Base-by-base conservation (phyloP, 2,888 invertebrate genomes). In the Thumatha senex region DNA sequence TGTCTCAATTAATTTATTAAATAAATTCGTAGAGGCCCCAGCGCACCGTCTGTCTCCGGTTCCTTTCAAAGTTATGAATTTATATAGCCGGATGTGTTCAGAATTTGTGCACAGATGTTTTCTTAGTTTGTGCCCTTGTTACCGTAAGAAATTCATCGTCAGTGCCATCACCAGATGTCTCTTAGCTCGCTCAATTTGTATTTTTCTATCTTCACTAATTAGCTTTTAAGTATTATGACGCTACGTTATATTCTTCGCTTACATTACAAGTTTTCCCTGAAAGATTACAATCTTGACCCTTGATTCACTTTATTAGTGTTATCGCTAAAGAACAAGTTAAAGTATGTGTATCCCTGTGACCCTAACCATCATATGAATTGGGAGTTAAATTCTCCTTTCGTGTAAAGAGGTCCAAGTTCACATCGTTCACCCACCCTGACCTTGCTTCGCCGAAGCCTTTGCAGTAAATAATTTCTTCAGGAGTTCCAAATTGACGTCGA, bases 1-100 rank as follows among this genome's bases (percentile, higher is more conserved):
- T 78, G 78, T 78, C 82, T 81, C 82, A 86, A 86, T 86, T 89
- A 87, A 86, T 88, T 86, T 78, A 84, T 87, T 86, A 79, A 82
- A 88, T 88, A 86, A 88, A 86, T 87, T 86, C 81, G 75, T 75
- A 71, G 75, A 76, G 78, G 77, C 76, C 76, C 75, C 78, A 67
- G 75, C 70, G 82, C 72, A 74, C 80, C 81, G 82, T 78, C 82
- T 85, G 86, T 83, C 84, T 78, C 80, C 75, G 76, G 76, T 80
- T 72, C 78, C 78, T 78, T 80, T 71, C 73, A 73, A 78, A 78
- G 81, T 84, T 87, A 89, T 88, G 87, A 89, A 89, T 89, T 88
- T 86, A 87, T 88, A 86, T 86, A 82, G 78, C 72, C 73, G 78
- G 79, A 86, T 86, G 86, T 88, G 88, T 80, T 79, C 78, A 61